These are phyloP conservation scores for Microctonus aethiopoides DNA, from an alignment of 2,888 invertebrate genomes.

Conservation along the genomic window DNA sequence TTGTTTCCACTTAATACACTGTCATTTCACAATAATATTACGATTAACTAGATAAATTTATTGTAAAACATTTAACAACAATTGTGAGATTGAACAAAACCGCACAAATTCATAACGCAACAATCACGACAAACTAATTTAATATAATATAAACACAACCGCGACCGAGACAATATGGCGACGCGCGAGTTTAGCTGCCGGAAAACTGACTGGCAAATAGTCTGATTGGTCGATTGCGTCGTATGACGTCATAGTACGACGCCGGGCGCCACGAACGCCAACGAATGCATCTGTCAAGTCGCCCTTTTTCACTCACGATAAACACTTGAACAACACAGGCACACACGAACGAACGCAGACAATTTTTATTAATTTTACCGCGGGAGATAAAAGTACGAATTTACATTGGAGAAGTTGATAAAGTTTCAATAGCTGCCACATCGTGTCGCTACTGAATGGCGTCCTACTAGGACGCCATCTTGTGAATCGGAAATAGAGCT, in stretches of 20 bases:
- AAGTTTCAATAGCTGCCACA: background rate
- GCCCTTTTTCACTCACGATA: conserved; percentile 3
- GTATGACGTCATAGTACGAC: conserved; percentile 69
- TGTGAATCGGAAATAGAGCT: no score
- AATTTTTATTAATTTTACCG: no score
- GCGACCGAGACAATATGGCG: conserved; percentile 58
- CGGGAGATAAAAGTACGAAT: background rate
- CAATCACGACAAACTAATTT: conserved; percentile 51
- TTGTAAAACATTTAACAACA: background rate
- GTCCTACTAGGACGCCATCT: background rate
- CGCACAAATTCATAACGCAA: conserved; percentile 35
- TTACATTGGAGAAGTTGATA: no score
- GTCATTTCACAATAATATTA: background rate
- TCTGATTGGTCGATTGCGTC: conserved; percentile 74
- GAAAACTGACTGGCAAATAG: conserved; percentile 68
- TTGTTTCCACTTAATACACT: background rate
- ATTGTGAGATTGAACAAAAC: background rate
- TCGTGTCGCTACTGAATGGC: background rate
- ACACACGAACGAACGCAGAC: no score
- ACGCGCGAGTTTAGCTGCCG: conserved; percentile 58
- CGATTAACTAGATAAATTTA: background rate
- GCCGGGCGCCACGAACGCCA: conserved; percentile 41
- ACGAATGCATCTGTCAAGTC: conserved; percentile 24
- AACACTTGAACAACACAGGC: background rate
- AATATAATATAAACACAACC: conserved; percentile 55